Conservation (phyloP, 2,797 vertebrate genomes). For the Sternarchorhynchus goeldii region DNA sequence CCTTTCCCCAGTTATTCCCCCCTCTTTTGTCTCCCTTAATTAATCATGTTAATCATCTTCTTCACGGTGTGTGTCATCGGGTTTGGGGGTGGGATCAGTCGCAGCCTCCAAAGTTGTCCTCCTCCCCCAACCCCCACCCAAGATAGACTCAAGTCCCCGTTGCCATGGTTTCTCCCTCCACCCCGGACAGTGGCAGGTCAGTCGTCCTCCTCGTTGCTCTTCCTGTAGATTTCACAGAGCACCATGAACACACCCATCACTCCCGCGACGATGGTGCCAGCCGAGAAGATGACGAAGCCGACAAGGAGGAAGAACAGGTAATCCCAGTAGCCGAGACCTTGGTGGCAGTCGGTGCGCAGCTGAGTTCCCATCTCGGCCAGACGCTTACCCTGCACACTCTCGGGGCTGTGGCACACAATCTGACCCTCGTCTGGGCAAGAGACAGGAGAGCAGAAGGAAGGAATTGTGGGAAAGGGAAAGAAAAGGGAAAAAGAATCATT, state of each 20-base stretch:
- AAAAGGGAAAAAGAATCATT: neutral
- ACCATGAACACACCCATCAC: constrained; percentile 88
- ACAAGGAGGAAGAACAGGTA: constrained; percentile 91
- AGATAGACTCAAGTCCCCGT: constrained; percentile 76
- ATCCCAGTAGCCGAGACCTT: constrained; percentile 84
- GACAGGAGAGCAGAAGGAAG: constrained; percentile 28
- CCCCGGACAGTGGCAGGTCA: constrained; percentile 55
- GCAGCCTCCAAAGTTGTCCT: neutral
- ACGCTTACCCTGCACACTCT: constrained; percentile 77
- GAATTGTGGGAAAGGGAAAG: neutral
- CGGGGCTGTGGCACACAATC: constrained; percentile 76
- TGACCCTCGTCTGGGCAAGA: constrained; percentile 74
- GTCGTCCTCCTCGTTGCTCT: constrained; percentile 74
- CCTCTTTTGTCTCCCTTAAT: constrained; percentile 4
- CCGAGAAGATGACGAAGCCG: constrained; percentile 92
- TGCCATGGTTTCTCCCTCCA: constrained; percentile 67
- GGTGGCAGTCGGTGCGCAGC: constrained; percentile 85
- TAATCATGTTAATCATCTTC: neutral
- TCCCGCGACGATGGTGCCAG: constrained; percentile 87
- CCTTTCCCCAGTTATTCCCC: neutral
- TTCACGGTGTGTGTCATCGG: neutral
- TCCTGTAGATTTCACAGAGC: constrained; percentile 80
- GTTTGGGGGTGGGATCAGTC: neutral
- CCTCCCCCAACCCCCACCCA: constrained; percentile 56
- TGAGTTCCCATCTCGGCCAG: constrained; percentile 81